These are phyloP conservation scores for Nomada flava DNA, from an alignment of 2,888 invertebrate genomes.

Conservation along the genomic window DNA sequence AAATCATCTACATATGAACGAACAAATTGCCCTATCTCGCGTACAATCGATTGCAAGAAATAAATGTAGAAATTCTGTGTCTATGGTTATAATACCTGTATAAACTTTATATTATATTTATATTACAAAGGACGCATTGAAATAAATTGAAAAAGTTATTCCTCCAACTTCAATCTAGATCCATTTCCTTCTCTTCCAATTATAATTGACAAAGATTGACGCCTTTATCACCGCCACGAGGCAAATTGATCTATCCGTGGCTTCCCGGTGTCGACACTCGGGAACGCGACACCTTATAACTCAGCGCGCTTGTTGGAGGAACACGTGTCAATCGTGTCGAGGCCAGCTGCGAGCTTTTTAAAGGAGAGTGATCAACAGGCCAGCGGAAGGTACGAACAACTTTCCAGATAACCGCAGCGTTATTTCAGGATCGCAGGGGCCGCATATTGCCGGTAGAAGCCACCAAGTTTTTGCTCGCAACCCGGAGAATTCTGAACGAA, in stretches of 20 bases:
- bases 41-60: too few species aligned
- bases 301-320: slow-evolving; percentile 22
- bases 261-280: slow-evolving; percentile 11
- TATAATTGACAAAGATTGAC: slow-evolving; percentile 28
- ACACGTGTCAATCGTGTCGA: slow-evolving; percentile 41
- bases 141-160: too few species aligned
- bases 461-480: slow-evolving; percentile 53
- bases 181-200: slow-evolving; percentile 33
- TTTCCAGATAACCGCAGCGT: slow-evolving; percentile 54
- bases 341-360: slow-evolving; percentile 22
- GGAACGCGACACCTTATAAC: slow-evolving; percentile 38
- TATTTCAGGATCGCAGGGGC: slow-evolving; percentile 49
- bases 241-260: slow-evolving; percentile 54
- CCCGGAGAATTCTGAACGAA: slow-evolving; percentile 44
- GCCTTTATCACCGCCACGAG: slow-evolving; percentile 16
- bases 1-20: not conserved
- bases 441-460: slow-evolving; percentile 14
- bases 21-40: slow-evolving; percentile 12
- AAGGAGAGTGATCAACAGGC: slow-evolving; percentile 16
- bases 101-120: too few species aligned
- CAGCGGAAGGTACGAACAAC: slow-evolving; percentile 39
- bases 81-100: too few species aligned
- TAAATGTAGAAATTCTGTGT: too few species aligned
- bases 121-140: too few species aligned
- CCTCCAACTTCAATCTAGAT: not conserved